Evolutionary conservation across 2,113 vertebrate species (phyloP), one percentile per base, ranked within the genome.

Genomic region (Prunella himalayana): DNA sequence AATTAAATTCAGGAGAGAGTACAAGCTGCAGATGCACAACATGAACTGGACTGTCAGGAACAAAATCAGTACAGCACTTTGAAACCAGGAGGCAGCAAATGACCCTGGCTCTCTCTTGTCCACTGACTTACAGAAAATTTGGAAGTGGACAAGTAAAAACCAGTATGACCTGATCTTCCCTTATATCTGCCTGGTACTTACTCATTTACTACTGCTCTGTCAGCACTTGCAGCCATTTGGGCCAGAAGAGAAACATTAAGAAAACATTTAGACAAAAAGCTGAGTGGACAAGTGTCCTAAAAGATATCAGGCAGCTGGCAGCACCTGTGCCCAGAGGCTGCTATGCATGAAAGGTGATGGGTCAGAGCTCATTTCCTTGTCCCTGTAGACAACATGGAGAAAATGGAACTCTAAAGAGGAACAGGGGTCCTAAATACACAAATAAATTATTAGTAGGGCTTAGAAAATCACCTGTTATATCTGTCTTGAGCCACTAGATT

Each of bases 231-330:
- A 35, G 49, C 59, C 33, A 79, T 77, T 92, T 69, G 79, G 86
- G 23, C 70, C 87, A 94, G 70, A 68, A 86, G 39, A 81, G 27
- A 86, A 92, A 80, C 50, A 88, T 53, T 59, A 92, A 85, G 82
- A 90, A 88, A 92, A 83, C 16, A 47, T 44, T 64, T 54, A 84
- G 13, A 77, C 39, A 86, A 88, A 94, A 90, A 94, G 86, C 86
- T 86, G 86, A 83, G 51, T n/a, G 64, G 82, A 81, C 39, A 81
- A 86, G 28, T 7, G 27, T 49, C 47, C 71, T 64, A 57, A 50
- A 82, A 88, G 76, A 68, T 31, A 59, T 4, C 10, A 45, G 73
- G 33, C 9, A 18, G 53, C 35, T 35, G 31, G 39, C 56, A 90
- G 37, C 72, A 87, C 57, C 71, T 76, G 39, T 87, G 75, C 82